These are phyloP conservation scores for Phalacrocorax aristotelis DNA, from an alignment of 2,113 vertebrate species.

Conservation along the genomic window DNA sequence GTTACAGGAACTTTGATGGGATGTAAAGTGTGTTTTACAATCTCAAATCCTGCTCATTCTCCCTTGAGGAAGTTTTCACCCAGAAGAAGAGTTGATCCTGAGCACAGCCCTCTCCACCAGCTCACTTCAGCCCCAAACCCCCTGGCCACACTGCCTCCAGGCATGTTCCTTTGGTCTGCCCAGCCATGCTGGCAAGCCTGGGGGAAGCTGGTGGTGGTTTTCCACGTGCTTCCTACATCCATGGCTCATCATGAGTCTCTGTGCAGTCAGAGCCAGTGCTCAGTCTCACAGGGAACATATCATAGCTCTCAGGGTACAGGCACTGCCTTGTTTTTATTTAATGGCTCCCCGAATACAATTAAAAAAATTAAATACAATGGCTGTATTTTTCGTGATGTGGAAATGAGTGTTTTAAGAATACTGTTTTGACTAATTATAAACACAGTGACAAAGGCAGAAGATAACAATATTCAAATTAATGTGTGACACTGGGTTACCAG, in stretches of 20 bases:
- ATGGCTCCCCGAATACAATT: background rate
- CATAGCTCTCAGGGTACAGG: rapidly evolving
- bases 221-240: background rate
- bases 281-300: rapidly evolving
- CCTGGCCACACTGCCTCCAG: background rate
- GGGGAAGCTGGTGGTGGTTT: background rate
- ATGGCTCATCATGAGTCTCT: background rate
- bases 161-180: background rate
- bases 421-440: background rate
- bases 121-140: rapidly evolving
- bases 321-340: background rate
- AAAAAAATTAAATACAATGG: background rate
- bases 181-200: rapidly evolving
- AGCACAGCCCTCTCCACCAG: background rate
- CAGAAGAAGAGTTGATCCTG: background rate
- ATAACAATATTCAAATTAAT: background rate
- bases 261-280: background rate
- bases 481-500: background rate
- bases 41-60: background rate
- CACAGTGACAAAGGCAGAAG: background rate
- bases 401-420: background rate
- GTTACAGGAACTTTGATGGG: background rate
- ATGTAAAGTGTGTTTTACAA: background rate
- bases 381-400: background rate
- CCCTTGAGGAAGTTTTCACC: rapidly evolving